Base-by-base conservation (phyloP, 1,140 invertebrate species). In the Trachymyrmex septentrionalis region DNA sequence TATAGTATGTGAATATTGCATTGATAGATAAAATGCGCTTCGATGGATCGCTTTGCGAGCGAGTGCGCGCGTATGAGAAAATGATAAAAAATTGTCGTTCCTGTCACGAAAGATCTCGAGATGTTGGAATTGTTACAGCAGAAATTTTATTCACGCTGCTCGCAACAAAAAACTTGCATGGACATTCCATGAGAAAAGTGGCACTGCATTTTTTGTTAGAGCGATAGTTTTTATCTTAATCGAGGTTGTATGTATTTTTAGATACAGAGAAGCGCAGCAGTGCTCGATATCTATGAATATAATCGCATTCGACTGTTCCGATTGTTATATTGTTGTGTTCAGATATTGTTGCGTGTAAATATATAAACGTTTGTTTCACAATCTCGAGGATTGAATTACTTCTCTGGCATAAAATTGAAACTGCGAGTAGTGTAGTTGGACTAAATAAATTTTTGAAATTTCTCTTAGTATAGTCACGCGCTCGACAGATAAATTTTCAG, bases 371-470 rank as follows among this genome's bases (percentile, higher is more conserved):
- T 80, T 34, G 61, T 67, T 63, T 44, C 21, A 24, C 57, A 61
- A 10, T 4, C 72, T 16, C 30, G 30, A 71, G 64, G 21, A 71
- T 71, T 48, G 59, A 81, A 81, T 81, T 81, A 81, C 21, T 6
- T 30, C 38, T 38, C 48, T 27, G 2, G 12, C 64, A 16, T 81
- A 81, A 71, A 81, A 71, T 57, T 69, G 64, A 69, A 71, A 55
- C 12, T 81, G 66, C 34, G 53, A 14, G 61, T n/a, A 7, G 21
- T 57, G 50, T 59, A 69, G 63, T 38, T 55, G 21, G 48, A 44
- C 63, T 71, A 81, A 71, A 71, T 81, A 81, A 81, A 81, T 81
- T 81, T 81, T 81, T 55, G 12, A 81, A 71, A 71, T 81, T 81
- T 81, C 24, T 71, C 34, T 53, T 24, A 81, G 64, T 57, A 19